Percentiles rank a stretch among this genome's conserved stretches.
Conservation (phyloP, 2,888 invertebrate genomes). For the Serrognathus titanus region DNA sequence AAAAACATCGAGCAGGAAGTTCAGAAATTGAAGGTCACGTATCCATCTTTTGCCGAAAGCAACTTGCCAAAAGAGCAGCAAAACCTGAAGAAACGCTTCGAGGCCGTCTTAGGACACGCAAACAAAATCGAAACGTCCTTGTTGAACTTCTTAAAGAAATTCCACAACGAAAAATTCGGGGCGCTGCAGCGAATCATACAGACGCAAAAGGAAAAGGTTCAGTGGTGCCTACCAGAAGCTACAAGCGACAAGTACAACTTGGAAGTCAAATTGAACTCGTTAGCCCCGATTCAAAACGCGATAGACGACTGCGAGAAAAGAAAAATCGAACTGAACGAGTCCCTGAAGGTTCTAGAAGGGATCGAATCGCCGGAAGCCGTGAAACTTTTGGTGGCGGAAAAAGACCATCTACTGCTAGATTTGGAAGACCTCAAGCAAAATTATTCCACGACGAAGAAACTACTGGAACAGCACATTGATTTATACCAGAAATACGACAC, state of each 20-base stretch:
- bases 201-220: slow-evolving; percentile 81
- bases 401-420: slow-evolving; percentile 67
- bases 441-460: slow-evolving; percentile 64
- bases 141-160: slow-evolving; percentile 78
- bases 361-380: slow-evolving; percentile 72
- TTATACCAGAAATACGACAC: slow-evolving; percentile 80
- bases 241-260: slow-evolving; percentile 88
- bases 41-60: slow-evolving; percentile 75
- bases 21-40: slow-evolving; percentile 66
- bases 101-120: slow-evolving; percentile 72
- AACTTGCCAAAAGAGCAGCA: slow-evolving; percentile 77
- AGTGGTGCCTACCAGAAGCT: slow-evolving; percentile 87
- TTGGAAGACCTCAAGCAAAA: slow-evolving; percentile 67
- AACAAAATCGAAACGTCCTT: slow-evolving; percentile 79
- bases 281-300: slow-evolving; percentile 71
- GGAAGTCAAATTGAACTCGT: slow-evolving; percentile 82
- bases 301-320: slow-evolving; percentile 68
- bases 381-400: slow-evolving; percentile 64
- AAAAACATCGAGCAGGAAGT: slow-evolving; percentile 67
- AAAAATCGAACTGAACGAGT: slow-evolving; percentile 66
- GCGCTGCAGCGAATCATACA: slow-evolving; percentile 77
- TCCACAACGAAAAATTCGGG: slow-evolving; percentile 79
- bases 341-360: slow-evolving; percentile 66
- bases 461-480: slow-evolving; percentile 67
- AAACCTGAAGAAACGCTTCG: slow-evolving; percentile 79